These are phyloP conservation scores for Spicauda simplicius DNA, from an alignment of 2,888 invertebrate species.

Conservation along the genomic window DNA sequence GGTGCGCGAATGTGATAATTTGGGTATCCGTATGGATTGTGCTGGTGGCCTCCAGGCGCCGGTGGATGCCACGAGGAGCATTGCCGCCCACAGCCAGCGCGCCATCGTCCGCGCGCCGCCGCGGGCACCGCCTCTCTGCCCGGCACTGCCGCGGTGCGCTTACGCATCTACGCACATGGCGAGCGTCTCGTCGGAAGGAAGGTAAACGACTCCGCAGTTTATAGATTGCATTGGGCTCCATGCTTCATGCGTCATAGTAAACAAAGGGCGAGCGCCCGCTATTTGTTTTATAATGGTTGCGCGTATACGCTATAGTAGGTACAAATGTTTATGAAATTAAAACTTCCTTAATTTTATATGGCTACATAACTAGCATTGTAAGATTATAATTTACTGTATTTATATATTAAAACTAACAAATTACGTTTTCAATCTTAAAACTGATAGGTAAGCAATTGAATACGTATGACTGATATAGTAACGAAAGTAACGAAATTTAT, in stretches of 20 bases:
- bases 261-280: slow-evolving; percentile 77
- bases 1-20: slow-evolving; percentile 45
- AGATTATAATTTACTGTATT: no score
- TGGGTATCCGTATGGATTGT: slow-evolving; percentile 41
- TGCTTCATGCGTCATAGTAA: slow-evolving; percentile 81
- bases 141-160: slow-evolving; percentile 65
- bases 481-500: no score
- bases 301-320: slow-evolving; percentile 21
- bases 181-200: slow-evolving; percentile 78
- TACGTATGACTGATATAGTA: no score
- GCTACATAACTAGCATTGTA: no score
- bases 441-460: no score
- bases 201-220: slow-evolving; percentile 81
- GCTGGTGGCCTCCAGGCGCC: slow-evolving; percentile 45
- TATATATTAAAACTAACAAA: no score
- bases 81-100: slow-evolving; percentile 73
- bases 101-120: slow-evolving; percentile 78
- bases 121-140: slow-evolving; percentile 70
- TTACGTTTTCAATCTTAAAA: no score
- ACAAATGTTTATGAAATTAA: background rate
- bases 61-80: slow-evolving; percentile 59
- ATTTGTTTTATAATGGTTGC: slow-evolving; percentile 37
- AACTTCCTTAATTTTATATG: background rate
- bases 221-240: slow-evolving; percentile 74
- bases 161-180: slow-evolving; percentile 80